phyloP scores from a whole-genome alignment of 2,797 vertebrate species.

The Austrolebias charrua region DNA sequence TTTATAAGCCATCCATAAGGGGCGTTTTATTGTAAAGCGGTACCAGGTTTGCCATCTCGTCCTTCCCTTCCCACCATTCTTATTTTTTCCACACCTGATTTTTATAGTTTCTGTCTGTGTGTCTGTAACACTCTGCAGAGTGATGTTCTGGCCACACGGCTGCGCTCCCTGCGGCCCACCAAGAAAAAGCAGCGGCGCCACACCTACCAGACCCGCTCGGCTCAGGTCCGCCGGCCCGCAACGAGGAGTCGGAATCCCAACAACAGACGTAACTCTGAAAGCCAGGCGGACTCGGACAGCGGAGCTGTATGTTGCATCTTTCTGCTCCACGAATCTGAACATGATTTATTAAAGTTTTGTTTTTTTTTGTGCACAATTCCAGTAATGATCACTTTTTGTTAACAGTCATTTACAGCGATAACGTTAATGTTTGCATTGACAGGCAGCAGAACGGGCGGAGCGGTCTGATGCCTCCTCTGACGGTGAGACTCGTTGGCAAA shows the following conservation, averaged over 20 bases:
- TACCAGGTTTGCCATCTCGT: too few species aligned
- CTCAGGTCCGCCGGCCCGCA: slow-evolving; percentile 82
- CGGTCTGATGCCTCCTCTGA: slow-evolving; percentile 88
- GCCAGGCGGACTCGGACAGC: slow-evolving; percentile 82
- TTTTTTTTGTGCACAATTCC: background rate
- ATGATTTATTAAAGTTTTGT: background rate
- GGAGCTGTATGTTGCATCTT: slow-evolving; percentile 79
- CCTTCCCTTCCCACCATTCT: too few species aligned
- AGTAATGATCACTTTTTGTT: background rate
- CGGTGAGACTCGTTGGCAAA: slow-evolving; percentile 89
- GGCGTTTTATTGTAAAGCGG: too few species aligned
- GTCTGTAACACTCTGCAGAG: slow-evolving; percentile 63
- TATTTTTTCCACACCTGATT: background rate
- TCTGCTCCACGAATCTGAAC: background rate
- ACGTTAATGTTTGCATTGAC: slow-evolving; percentile 27
- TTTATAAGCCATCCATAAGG: too few species aligned
- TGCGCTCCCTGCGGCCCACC: slow-evolving; percentile 83
- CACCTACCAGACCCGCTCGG: slow-evolving; percentile 92
- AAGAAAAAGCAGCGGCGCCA: slow-evolving; percentile 88
- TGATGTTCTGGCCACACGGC: slow-evolving; percentile 75
- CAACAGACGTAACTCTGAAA: slow-evolving; percentile 61
- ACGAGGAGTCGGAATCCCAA: slow-evolving; percentile 61
- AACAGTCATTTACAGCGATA: background rate
- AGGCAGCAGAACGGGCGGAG: slow-evolving; percentile 85
- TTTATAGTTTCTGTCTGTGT: background rate